Evolutionary conservation across 1,140 invertebrate genomes (phyloP), one percentile per base, ranked within the genome.

Genomic region (Drosophila neocordata): DNA sequence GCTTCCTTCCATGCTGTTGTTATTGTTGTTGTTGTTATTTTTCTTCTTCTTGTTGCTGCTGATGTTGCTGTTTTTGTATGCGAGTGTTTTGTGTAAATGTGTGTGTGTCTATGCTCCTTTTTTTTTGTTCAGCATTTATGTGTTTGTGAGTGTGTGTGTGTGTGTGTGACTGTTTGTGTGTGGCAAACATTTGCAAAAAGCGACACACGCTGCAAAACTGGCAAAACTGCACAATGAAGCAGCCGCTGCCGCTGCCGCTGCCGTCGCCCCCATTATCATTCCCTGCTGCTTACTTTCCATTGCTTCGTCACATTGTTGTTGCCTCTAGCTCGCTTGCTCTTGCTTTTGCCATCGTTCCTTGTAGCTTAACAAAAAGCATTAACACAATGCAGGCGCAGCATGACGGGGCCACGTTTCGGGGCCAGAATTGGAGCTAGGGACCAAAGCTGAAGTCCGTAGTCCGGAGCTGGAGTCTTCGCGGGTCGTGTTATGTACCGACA

Each of bases 341-440:
- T 6, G 27, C 27, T 31, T 1, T 31, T 6, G 27, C 5, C 27
- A 31, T 31, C 6, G 15, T 65, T 80, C 63, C 78, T 75, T 81
- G 81, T 69, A 87, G 82, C 78, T 85, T 87, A 85, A 85, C 82
- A 85, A 87, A 87, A 87, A 87, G 82, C 82, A 87, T 87, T 87
- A 87, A 87, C 82, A 87, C 82, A 87, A 87, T 88, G 75, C 82
- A 88, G 83, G 82, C 82, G 82, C 82, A 85, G 78, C 82, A 82
- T 85, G 82, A 85, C 82, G 82, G 83, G 73, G 69, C 69, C 62
- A 73, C 75, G 79, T 66, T 75, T 71, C 41, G 72, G 61, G 61
- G 72, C 73, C 82, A 87, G 22, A 55, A 56, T 35, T 31, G 37
- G 13, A 65, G 57, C 57, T 20, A 34, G 27, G 15, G 31, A 63